Percentiles rank a stretch among this genome's conserved stretches.
Conservation (phyloP, 1,140 invertebrate genomes). For the Drosophila athabasca region DNA sequence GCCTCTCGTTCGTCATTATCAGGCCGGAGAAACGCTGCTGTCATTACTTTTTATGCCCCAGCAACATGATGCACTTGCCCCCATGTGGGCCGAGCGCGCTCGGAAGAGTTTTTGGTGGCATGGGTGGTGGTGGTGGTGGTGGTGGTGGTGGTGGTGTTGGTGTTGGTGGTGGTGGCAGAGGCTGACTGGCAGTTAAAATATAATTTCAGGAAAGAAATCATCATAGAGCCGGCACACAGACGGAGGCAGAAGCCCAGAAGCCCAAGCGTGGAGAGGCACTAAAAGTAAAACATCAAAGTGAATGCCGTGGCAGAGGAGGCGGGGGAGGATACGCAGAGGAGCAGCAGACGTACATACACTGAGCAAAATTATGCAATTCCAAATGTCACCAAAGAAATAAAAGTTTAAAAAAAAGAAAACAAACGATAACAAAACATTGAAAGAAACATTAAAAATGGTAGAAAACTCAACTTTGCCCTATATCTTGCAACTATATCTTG, state of each 20-base stretch:
- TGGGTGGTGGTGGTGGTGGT: background rate
- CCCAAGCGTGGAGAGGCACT: slow-evolving; percentile 34
- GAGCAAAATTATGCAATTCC: too few relatives aligned
- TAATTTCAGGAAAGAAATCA: slow-evolving; percentile 69
- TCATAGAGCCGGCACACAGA: slow-evolving; percentile 29
- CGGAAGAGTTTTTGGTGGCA: slow-evolving; percentile 5
- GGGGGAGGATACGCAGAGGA: background rate
- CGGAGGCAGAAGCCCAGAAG: slow-evolving; percentile 7
- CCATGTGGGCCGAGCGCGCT: slow-evolving; percentile 39
- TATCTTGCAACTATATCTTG: too few relatives aligned
- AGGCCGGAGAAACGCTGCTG: slow-evolving; percentile 62
- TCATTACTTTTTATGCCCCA: slow-evolving; percentile 76
- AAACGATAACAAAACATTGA: too few relatives aligned
- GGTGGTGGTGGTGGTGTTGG: slow-evolving; percentile 19
- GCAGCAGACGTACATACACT: background rate
- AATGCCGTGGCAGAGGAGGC: slow-evolving; percentile 29
- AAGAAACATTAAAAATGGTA: too few relatives aligned
- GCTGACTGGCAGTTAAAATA: slow-evolving; percentile 66
- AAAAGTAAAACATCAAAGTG: slow-evolving; percentile 76
- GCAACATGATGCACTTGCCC: slow-evolving; percentile 73
- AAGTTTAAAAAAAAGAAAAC: too few relatives aligned
- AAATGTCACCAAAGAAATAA: too few relatives aligned
- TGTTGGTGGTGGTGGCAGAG: slow-evolving; percentile 2
- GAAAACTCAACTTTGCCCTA: too few relatives aligned
- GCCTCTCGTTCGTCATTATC: slow-evolving; percentile 62